Conservation (phyloP, 2,888 invertebrate genomes). For the Spilarctia lutea region DNA sequence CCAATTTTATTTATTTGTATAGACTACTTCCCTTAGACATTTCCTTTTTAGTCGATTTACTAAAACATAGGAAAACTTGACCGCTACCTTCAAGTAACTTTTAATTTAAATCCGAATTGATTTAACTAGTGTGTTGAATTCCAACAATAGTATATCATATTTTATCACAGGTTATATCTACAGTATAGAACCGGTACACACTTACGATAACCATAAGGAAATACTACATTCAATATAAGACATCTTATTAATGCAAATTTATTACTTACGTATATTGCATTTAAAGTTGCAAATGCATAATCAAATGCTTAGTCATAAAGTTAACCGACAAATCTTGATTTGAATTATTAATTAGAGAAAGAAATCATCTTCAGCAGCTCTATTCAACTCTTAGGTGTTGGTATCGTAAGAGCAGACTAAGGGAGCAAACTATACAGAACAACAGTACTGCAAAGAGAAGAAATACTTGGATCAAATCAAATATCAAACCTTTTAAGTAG, state of each 20-base stretch:
- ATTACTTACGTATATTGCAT: conserved; percentile 1
- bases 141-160: background rate
- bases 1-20: no score
- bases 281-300: background rate
- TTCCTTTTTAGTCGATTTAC: no score
- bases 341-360: conserved; percentile 7
- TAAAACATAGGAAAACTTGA: no score
- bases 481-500: no score
- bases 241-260: background rate
- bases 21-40: no score
- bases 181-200: background rate
- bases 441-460: no score
- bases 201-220: background rate
- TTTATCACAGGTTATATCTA: background rate
- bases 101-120: background rate
- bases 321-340: conserved; percentile 7
- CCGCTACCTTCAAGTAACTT: background rate
- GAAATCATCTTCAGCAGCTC: background rate
- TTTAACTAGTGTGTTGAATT: no score
- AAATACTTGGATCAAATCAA: no score
- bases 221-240: background rate
- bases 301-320: conserved; percentile 1
- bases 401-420: no score
- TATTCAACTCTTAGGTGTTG: no score
- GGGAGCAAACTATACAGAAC: no score